These are phyloP conservation scores for Caenorhabditis becei DNA, from an alignment of 2,888 invertebrate genomes.

Conservation along the genomic window DNA sequence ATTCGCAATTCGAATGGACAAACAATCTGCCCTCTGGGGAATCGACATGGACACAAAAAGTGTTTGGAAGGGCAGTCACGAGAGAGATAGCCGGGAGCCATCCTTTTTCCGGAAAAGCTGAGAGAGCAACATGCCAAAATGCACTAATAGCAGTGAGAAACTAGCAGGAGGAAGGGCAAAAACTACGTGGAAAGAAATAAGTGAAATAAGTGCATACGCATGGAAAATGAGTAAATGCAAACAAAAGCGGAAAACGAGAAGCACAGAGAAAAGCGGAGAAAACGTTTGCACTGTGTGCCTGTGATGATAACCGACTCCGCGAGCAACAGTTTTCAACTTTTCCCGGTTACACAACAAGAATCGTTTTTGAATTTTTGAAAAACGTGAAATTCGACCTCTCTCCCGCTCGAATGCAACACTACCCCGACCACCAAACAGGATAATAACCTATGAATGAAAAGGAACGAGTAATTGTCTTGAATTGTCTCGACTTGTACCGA, in stretches of 20 bases:
- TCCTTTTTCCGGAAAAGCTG: conserved; percentile 17
- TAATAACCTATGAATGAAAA: conserved; percentile 56
- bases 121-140: conserved; percentile 34
- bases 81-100: conserved; percentile 29
- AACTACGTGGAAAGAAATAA: conserved; percentile 27
- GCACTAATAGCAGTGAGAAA: conserved; percentile 46
- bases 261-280: conserved; percentile 9
- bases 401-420: conserved; percentile 1
- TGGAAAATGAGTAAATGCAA: conserved; percentile 58
- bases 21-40: conserved; percentile 43
- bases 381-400: conserved; percentile 10
- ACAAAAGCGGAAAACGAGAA: conserved; percentile 23
- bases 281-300: conserved; percentile 24
- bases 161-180: conserved; percentile 22
- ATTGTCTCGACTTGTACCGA: too few species aligned
- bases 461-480: conserved; percentile 41
- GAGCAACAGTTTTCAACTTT: not conserved
- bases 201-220: conserved; percentile 45
- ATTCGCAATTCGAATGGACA: conserved; percentile 15
- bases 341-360: not conserved
- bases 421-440: conserved; percentile 6
- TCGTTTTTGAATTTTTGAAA: not conserved
- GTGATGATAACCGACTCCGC: conserved; percentile 12
- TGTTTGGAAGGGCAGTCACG: conserved; percentile 58
- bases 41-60: conserved; percentile 45